Base-by-base conservation (phyloP, 2,888 invertebrate genomes). In the Sialis fuliginosa region DNA sequence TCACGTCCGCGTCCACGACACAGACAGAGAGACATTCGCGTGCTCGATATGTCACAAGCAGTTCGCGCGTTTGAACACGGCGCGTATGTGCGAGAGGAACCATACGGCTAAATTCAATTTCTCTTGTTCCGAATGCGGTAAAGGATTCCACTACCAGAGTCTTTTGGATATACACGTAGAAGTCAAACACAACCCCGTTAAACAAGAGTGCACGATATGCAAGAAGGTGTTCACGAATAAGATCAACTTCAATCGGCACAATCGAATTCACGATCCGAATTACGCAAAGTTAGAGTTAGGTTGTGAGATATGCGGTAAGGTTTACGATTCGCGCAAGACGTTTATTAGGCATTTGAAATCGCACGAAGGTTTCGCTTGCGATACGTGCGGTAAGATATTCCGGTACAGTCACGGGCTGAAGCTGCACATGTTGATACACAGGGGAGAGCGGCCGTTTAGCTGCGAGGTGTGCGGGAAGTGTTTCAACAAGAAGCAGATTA, bases 201-300 rank as follows among this genome's bases (percentile, higher is more conserved):
- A 64, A 6, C 69, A 70, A 41, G 65, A 68, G 40, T 71, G 71
- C 46, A 67, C 68, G 48, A 48, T 67, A 45, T 72, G 71, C 32
- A 68, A 69, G 2, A 69, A 70, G 48, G 59, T 66, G 7, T 71
- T 70, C 48, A 69, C 68, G 35, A 53, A 42, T 30, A 42, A 33
- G 7, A 31, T 34, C 10, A 42, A 35, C 37, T 47, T 47, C 6
- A 30, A 34, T 10, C 13, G 12, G 22, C 47, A 47, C 35, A 31
- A 12, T 35, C 42, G 47, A 8, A 34, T 22, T 9, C 47, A 47
- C 42, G 39, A 47, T 10, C 42, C 47, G 9, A 42, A 47, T 34
- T 39, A 42, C n/a, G 12, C 31, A 4, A 30, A 10, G 1, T 22
- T 9, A 44, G 48, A 41, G 6, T 47, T 32, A 10, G 42, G 52